A percentile compares a stretch with the other conserved stretches of the same genome.
Evolutionary conservation across 2,113 vertebrate species (phyloP).

Genomic region (Loxodonta africana): DNA sequence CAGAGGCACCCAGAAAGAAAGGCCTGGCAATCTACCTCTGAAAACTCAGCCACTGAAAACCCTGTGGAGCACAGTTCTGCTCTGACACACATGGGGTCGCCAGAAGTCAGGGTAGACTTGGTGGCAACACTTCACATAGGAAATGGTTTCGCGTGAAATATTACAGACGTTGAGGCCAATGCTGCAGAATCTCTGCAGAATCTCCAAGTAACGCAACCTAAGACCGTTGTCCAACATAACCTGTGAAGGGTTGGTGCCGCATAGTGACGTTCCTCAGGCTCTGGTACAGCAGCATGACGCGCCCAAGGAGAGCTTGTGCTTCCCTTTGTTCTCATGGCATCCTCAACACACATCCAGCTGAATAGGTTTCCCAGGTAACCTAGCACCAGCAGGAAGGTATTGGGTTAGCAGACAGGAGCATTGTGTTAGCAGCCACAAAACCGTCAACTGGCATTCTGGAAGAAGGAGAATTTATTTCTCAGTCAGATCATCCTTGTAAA

Average conservation of each 20-base stretch:
- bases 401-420: not conserved
- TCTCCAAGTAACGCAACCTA: not conserved
- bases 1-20: too few species aligned
- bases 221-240: not conserved
- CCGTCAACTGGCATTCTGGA: conserved; percentile 8
- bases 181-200: not conserved
- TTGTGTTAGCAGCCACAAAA: not conserved
- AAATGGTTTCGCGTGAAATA: not conserved
- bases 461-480: not conserved
- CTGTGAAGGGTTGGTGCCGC: not conserved
- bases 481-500: not conserved
- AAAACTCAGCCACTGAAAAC: too few species aligned
- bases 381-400: not conserved
- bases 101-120: too few species aligned
- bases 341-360: not conserved
- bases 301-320: not conserved
- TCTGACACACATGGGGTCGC: too few species aligned
- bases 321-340: not conserved
- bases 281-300: not conserved
- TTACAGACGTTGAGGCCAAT: fast-evolving
- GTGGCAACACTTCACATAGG: too few species aligned
- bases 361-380: not conserved
- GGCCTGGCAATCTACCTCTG: too few species aligned
- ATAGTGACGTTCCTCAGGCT: not conserved
- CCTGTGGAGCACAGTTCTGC: too few species aligned